Conservation (phyloP, 2,888 invertebrate genomes). For the Aphidoletes aphidimyza region DNA sequence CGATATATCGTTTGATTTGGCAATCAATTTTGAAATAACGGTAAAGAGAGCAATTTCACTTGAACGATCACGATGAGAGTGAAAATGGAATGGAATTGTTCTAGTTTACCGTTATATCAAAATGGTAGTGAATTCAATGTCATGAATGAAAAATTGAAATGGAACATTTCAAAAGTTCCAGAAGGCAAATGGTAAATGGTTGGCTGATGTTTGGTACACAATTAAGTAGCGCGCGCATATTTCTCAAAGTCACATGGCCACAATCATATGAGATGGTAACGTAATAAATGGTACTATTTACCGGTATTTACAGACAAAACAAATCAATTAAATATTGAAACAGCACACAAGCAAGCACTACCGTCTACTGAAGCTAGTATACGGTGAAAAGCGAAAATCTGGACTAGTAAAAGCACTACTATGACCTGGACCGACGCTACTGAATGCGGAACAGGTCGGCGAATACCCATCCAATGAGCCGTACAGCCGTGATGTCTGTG, state of each 20-base stretch:
- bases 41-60: constrained; percentile 52
- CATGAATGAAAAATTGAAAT: not conserved
- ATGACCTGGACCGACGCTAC: constrained; percentile 53
- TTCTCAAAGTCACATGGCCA: not conserved
- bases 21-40: constrained; percentile 7
- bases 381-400: constrained; percentile 66
- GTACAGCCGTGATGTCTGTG: constrained; percentile 62
- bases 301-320: too few species aligned
- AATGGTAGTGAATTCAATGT: constrained; percentile 11
- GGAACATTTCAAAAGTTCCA: not conserved
- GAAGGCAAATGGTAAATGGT: not conserved
- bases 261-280: not conserved
- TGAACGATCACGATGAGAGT: not conserved
- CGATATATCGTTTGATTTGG: constrained; percentile 5
- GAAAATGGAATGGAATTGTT: not conserved
- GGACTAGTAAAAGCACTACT: constrained; percentile 65
- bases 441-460: constrained; percentile 47
- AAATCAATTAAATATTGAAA: not conserved
- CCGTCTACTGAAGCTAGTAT: constrained; percentile 65
- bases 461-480: constrained; percentile 55
- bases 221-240: not conserved
- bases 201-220: not conserved
- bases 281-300: constrained; percentile 29
- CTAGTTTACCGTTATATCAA: constrained; percentile 37
- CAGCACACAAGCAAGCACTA: constrained; percentile 58